Evolutionary conservation across 1,140 invertebrate species (phyloP).

Genomic region (Brachystomella parvula): DNA sequence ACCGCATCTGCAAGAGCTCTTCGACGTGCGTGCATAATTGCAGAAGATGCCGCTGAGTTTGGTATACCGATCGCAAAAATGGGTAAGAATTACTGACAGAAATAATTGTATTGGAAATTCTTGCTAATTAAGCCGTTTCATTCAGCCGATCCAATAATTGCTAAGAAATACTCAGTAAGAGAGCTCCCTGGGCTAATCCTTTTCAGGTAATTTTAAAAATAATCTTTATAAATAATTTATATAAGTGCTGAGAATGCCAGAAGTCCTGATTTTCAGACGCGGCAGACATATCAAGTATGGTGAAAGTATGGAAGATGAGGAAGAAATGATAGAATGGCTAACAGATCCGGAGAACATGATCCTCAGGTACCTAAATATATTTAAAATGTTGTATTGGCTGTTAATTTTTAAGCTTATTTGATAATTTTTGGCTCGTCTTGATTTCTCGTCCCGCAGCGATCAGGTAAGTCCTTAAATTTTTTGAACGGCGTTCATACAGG

Average conservation of each 20-base stretch:
- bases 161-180: slow-evolving; percentile 58
- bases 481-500: too few relatives aligned
- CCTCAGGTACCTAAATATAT: slow-evolving; percentile 52
- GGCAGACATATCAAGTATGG: slow-evolving; percentile 36
- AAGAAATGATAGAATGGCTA: slow-evolving; percentile 86
- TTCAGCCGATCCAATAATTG: slow-evolving; percentile 65
- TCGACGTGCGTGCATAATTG: slow-evolving; percentile 28
- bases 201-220: slow-evolving; percentile 16
- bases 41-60: slow-evolving; percentile 71
- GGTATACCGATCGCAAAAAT: slow-evolving; percentile 87
- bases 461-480: slow-evolving; percentile 42
- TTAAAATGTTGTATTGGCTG: too few relatives aligned
- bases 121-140: too few relatives aligned
- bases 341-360: slow-evolving; percentile 92
- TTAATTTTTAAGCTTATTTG: too few relatives aligned
- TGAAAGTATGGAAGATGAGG: slow-evolving; percentile 50
- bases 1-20: slow-evolving; percentile 23
- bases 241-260: too few relatives aligned
- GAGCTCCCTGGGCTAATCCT: slow-evolving; percentile 33
- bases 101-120: not conserved
- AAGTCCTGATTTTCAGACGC: not conserved
- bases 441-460: too few relatives aligned
- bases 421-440: too few relatives aligned
- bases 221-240: not conserved
- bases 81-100: slow-evolving; percentile 45